Evolutionary conservation across 2,888 invertebrate species (phyloP), one percentile per base, ranked within the genome.

Genomic region (Meghimatium bilineatum): DNA sequence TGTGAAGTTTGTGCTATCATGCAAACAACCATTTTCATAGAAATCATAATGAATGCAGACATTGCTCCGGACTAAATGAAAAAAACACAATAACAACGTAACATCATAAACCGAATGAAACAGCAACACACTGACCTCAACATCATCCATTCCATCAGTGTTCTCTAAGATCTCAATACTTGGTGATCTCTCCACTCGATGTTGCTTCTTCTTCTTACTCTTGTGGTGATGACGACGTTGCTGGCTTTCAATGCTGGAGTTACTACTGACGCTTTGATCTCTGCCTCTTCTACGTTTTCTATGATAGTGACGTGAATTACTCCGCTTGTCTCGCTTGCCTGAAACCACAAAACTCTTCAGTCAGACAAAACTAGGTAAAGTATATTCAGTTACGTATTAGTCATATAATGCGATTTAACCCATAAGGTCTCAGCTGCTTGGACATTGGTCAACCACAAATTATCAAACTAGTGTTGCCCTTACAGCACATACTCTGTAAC

Each of bases 241-340:
- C 20, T 75, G 74, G 60, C 79, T 78, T 1, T 38, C 78, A 38
- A n/a, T 69, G 29, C 84, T 84, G 29, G 60, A 69, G 36, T 80
- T 32, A n/a, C 80, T 80, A 77, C 84, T 84, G 56, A 71, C 71
- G 75, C 84, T 84, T 52, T 84, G 84, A 17, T 80, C 80, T 71
- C 86, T 14, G 52, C 81, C 60, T 72, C 84, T 56, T 85, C 87
- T 29, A 87, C 88, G 34, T 82, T 86, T 67, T 78, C 88, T 34
- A 56, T 86, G 26, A 60, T 76, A 63, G 23, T 80, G 52, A 74
- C 71, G 78, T 36, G 83, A 78, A 49, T 76, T 78, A 67, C 78
- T 81, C 1, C 67, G 75, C 20, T 38, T 66, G 34, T 82, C 82
- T 52, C 60, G 63, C 52, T 82, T 82, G 34, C 67, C 82, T 81